Conservation (phyloP, 2,888 invertebrate species). For the Esperia sulphurella region DNA sequence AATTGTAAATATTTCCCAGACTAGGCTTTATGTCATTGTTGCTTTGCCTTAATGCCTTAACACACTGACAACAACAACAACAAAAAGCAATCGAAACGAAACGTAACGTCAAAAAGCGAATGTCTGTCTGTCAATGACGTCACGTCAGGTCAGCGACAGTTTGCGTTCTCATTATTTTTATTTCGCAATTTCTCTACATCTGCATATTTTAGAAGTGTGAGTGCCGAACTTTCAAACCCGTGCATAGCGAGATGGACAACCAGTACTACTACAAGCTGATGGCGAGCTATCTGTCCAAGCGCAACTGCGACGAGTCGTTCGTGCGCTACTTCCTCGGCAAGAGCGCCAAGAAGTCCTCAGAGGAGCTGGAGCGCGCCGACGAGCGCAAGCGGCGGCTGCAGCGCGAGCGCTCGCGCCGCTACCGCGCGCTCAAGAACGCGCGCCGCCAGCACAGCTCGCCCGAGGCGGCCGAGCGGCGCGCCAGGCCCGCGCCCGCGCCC, state of each 20-base stretch:
- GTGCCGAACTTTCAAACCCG: not conserved
- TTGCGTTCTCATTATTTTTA: conserved; percentile 69
- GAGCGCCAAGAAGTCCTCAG: conserved; percentile 68
- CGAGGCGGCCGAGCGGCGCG: conserved; percentile 39
- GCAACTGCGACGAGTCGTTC: conserved; percentile 73
- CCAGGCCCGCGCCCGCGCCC: conserved; percentile 8
- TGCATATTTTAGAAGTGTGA: conserved; percentile 29
- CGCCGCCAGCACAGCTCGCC: conserved; percentile 63
- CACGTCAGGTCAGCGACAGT: conserved; percentile 57
- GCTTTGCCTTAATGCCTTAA: no score
- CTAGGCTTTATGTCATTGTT: no score
- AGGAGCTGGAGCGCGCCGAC: conserved; percentile 67
- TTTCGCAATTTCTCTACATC: conserved; percentile 62
- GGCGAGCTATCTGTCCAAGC: conserved; percentile 71
- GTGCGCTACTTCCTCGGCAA: conserved; percentile 75
- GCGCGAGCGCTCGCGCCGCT: conserved; percentile 64
- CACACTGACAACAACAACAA: no score
- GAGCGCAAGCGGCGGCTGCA: conserved; percentile 68
- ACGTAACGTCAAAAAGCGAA: not conserved
- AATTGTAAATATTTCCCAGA: no score
- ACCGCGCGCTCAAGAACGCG: conserved; percentile 68
- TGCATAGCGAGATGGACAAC: conserved; percentile 52
- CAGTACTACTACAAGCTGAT: conserved; percentile 73
- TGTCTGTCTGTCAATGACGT: conserved; percentile 40
- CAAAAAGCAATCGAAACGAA: not conserved